Conservation (phyloP, 2,113 vertebrate genomes). For the Anarhynchus alexandrinus region DNA sequence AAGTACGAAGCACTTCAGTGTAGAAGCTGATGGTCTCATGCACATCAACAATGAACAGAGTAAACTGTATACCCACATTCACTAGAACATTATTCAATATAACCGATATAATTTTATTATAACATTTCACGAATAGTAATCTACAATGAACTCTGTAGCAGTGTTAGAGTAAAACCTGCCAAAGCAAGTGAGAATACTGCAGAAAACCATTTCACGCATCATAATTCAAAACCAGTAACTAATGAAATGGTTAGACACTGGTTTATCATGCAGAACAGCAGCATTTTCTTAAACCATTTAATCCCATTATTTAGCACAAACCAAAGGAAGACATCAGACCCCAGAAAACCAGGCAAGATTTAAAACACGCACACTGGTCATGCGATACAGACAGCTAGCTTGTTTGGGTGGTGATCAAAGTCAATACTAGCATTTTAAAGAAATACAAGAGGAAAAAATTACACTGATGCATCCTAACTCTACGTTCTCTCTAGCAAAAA, state of each 20-base stretch:
- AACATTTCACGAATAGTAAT: neutral
- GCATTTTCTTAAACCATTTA: neutral
- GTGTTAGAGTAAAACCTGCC: neutral
- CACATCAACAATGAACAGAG: neutral
- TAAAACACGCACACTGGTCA: fast-evolving
- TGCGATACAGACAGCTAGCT: neutral
- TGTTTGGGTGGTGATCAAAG: neutral
- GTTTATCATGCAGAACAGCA: neutral
- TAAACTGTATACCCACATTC: neutral
- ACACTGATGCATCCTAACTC: neutral
- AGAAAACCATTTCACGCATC: neutral
- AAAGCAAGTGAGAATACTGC: neutral
- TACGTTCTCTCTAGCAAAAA: neutral
- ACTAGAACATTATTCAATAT: neutral
- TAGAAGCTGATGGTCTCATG: neutral
- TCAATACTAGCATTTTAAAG: neutral
- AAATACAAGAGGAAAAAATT: neutral
- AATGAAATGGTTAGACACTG: neutral
- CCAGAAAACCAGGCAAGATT: neutral
- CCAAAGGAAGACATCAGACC: neutral
- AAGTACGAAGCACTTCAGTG: neutral
- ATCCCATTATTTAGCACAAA: neutral
- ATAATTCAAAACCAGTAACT: neutral
- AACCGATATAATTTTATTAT: neutral
- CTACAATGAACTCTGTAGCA: neutral